A percentile compares a stretch with the other conserved stretches of the same genome.
Evolutionary conservation across 2,797 vertebrate genomes (phyloP).

Genomic region (Hypotaenidia philippensis): DNA sequence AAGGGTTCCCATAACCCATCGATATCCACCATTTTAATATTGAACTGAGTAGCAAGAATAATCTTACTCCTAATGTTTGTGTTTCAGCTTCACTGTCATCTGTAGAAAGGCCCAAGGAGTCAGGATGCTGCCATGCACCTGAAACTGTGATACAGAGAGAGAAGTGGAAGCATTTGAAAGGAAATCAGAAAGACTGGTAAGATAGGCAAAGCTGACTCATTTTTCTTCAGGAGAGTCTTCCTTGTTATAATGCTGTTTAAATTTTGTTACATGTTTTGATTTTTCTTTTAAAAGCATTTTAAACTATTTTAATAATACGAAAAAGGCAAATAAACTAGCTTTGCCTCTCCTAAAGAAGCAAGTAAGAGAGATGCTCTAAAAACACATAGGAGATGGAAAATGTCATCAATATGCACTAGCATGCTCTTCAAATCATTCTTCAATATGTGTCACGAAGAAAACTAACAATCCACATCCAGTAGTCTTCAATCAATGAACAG

Average conservation of each 20-base stretch:
- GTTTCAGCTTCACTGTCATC: background rate
- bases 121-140: background rate
- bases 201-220: background rate
- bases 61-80: background rate
- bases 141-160: background rate
- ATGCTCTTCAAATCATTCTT: constrained; percentile 61
- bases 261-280: background rate
- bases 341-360: background rate
- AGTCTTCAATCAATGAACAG: constrained; percentile 70
- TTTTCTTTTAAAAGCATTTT: background rate
- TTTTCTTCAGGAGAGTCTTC: background rate
- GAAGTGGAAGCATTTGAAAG: background rate
- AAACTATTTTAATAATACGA: background rate
- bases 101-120: background rate
- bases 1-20: background rate
- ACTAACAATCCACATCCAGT: constrained; percentile 73
- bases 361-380: background rate
- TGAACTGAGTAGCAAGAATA: background rate
- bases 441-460: constrained; percentile 54
- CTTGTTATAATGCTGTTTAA: background rate
- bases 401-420: constrained; percentile 40
- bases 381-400: constrained; percentile 1
- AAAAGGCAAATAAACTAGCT: background rate
- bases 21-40: background rate
- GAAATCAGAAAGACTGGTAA: background rate